Evolutionary conservation across 2,888 invertebrate genomes (phyloP).

Genomic region (Cenopis cana): DNA sequence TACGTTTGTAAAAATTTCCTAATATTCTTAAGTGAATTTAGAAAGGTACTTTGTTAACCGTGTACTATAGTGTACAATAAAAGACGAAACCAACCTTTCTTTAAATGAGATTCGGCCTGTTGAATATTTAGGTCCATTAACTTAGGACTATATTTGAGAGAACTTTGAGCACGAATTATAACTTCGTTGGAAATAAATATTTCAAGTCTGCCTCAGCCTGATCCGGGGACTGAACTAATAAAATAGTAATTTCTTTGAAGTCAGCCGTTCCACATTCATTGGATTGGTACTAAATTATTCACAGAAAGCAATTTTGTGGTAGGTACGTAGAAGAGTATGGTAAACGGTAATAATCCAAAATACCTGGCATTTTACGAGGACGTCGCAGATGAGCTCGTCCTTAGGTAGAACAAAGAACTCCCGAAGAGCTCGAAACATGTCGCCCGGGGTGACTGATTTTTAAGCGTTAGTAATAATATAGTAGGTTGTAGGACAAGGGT

Average conservation of each 20-base stretch:
- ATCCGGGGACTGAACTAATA: background rate
- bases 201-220: background rate
- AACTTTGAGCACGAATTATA: background rate
- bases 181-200: background rate
- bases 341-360: background rate
- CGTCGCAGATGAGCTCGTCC: too few species aligned
- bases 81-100: background rate
- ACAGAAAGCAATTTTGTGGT: background rate
- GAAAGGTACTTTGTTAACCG: background rate
- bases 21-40: background rate
- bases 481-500: too few species aligned
- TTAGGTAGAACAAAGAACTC: too few species aligned
- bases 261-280: background rate
- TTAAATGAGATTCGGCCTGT: background rate
- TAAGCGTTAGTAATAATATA: too few species aligned
- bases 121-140: background rate
- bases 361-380: too few species aligned
- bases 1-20: too few species aligned
- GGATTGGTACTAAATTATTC: slow-evolving; percentile 2
- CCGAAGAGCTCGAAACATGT: too few species aligned
- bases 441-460: too few species aligned
- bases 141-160: background rate
- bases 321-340: too few species aligned
- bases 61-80: background rate
- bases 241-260: slow-evolving; percentile 3